Evolutionary conservation across 2,888 invertebrate genomes (phyloP).

Genomic region (Cephus pulcher): DNA sequence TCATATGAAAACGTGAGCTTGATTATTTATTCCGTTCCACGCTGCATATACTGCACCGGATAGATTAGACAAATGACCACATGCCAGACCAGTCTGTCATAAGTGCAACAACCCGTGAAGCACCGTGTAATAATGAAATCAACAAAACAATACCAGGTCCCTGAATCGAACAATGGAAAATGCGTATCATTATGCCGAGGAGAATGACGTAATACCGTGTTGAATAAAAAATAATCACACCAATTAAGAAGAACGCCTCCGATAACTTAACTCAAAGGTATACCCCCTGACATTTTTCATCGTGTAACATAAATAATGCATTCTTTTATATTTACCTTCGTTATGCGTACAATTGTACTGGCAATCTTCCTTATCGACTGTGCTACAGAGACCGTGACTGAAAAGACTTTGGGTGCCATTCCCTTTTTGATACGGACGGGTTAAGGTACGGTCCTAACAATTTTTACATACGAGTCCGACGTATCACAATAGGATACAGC

Average conservation of each 20-base stretch:
- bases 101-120: slow-evolving; percentile 52
- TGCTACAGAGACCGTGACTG: slow-evolving; percentile 17
- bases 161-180: slow-evolving; percentile 4
- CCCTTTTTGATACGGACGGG: neutral
- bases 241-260: neutral
- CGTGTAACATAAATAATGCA: neutral
- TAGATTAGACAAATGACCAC: slow-evolving; percentile 49
- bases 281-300: neutral
- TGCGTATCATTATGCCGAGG: neutral
- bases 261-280: neutral
- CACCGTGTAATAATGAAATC: slow-evolving; percentile 50
- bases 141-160: slow-evolving; percentile 39
- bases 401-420: neutral
- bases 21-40: neutral
- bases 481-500: slow-evolving; percentile 1
- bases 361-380: neutral
- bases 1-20: neutral
- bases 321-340: neutral
- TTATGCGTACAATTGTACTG: neutral
- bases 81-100: slow-evolving; percentile 43
- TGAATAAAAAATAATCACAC: neutral
- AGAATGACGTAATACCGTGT: neutral
- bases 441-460: neutral
- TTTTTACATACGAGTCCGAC: neutral
- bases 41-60: slow-evolving; percentile 35